A percentile compares a stretch with the other conserved stretches of the same genome.
Evolutionary conservation across 2,888 invertebrate genomes (phyloP).

Genomic region (Agonopterix arenella): DNA sequence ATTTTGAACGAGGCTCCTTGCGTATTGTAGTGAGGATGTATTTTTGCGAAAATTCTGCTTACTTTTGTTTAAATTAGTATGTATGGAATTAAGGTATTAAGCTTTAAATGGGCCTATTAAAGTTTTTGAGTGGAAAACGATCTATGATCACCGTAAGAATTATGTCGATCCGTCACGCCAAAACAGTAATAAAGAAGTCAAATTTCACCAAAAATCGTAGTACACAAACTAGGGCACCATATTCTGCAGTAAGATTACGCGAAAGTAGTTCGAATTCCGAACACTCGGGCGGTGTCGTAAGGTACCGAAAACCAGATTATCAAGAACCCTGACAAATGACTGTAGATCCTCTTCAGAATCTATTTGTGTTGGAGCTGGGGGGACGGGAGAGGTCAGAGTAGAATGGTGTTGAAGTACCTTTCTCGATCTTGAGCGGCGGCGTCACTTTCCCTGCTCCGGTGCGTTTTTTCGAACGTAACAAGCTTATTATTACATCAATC

Average conservation of each 20-base stretch:
- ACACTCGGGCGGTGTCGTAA: constrained; percentile 64
- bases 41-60: too few relatives aligned
- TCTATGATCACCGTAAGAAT: too few relatives aligned
- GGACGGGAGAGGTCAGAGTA: constrained; percentile 38
- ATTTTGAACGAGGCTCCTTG: too few relatives aligned
- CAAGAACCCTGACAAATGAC: constrained; percentile 46
- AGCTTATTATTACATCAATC: constrained; percentile 67
- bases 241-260: constrained; percentile 65
- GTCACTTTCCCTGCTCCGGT: constrained; percentile 72
- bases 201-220: constrained; percentile 1
- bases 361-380: constrained; percentile 29
- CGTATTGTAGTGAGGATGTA: too few relatives aligned
- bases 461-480: constrained; percentile 71
- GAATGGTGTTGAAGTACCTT: constrained; percentile 64
- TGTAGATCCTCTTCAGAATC: constrained; percentile 18
- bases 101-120: too few relatives aligned
- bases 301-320: constrained; percentile 39
- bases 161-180: neutral
- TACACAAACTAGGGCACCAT: constrained; percentile 50
- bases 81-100: too few relatives aligned
- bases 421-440: constrained; percentile 66
- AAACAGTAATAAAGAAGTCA: neutral
- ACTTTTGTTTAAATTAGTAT: too few relatives aligned
- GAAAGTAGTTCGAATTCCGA: constrained; percentile 74
- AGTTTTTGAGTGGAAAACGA: too few relatives aligned